Evolutionary conservation across 2,113 vertebrate species (phyloP), one percentile per base, ranked within the genome.

Genomic region (Silurus meridionalis): DNA sequence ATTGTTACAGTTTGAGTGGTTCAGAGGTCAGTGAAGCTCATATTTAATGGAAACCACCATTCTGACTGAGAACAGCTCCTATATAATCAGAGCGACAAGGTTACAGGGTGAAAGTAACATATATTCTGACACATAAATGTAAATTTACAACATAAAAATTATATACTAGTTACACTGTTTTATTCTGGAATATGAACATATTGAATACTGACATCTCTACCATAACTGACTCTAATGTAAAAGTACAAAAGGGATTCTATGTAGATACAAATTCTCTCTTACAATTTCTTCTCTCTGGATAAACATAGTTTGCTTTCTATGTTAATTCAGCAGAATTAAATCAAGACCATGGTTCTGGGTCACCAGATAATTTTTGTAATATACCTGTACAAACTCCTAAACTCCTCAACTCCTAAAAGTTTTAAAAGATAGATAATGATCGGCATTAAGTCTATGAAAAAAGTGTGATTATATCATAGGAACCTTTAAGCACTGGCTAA

Each of bases 401-500:
- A 52, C 63, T 11, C 9, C 13, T 58, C 3, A 58, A 58, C 13
- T 58, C 57, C 14, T 58, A 15, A 13, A 58, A 58, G 14, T 37
- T 37, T 37, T 37, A 37, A 37, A 37, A 50, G 46, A 52, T 52
- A 79, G 13, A 60, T 9, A 37, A 25, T 19, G 17, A 60, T 55
- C 9, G 4, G 15, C 23, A 60, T 10, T 17, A 19, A 60, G 52
- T 50, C 48, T 74, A 25, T 25, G 28, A 21, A 13, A n/a, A 28
- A 80, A 74, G 81, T 75, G 71, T 66, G 46, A 72, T 77, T 78
- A 53, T 63, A 88, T 80, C 67, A 82, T 50, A 83, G 69, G 71
- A 85, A 67, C 52, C 61, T 85, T 69, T 81, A 52, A 63, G 69
- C 79, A 28, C 5, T 17, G 25, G 37, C 5, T 66, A 6, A 63